Percentiles rank a stretch among this genome's conserved stretches.
phyloP scores from a whole-genome alignment of 2,888 invertebrate species.

The Agrochola lychnidis region DNA sequence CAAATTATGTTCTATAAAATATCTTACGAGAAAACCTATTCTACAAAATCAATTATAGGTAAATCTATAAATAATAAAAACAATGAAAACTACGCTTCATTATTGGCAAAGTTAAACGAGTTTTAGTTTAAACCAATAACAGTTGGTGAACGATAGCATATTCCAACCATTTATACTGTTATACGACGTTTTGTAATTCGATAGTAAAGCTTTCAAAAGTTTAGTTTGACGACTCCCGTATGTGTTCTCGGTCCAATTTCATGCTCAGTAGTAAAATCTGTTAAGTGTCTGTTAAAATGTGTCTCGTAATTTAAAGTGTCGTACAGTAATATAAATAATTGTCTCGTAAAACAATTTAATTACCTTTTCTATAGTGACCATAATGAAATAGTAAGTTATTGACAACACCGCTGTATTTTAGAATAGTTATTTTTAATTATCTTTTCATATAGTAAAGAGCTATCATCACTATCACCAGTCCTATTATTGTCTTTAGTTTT shows the following conservation, averaged over 20 bases:
- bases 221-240: slow-evolving; percentile 32
- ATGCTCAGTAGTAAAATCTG: slow-evolving; percentile 26
- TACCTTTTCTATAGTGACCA: neutral
- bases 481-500: neutral
- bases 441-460: neutral
- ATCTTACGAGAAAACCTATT: neutral
- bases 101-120: slow-evolving; percentile 15
- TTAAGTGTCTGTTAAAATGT: slow-evolving; percentile 25
- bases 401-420: neutral
- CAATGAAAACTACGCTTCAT: neutral
- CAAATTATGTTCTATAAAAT: neutral
- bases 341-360: slow-evolving; percentile 20
- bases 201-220: slow-evolving; percentile 19
- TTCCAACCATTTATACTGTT: neutral
- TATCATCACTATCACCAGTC: neutral
- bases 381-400: neutral
- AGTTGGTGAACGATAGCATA: neutral
- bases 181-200: neutral
- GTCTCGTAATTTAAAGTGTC: slow-evolving; percentile 32
- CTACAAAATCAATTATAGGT: neutral
- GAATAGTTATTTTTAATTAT: neutral
- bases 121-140: slow-evolving; percentile 7
- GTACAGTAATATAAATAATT: slow-evolving; percentile 16
- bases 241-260: slow-evolving; percentile 18
- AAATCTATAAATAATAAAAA: neutral